A percentile compares a stretch with the other conserved stretches of the same genome.
phyloP scores from a whole-genome alignment of 2,113 vertebrate genomes.

The Tupaia tana region DNA sequence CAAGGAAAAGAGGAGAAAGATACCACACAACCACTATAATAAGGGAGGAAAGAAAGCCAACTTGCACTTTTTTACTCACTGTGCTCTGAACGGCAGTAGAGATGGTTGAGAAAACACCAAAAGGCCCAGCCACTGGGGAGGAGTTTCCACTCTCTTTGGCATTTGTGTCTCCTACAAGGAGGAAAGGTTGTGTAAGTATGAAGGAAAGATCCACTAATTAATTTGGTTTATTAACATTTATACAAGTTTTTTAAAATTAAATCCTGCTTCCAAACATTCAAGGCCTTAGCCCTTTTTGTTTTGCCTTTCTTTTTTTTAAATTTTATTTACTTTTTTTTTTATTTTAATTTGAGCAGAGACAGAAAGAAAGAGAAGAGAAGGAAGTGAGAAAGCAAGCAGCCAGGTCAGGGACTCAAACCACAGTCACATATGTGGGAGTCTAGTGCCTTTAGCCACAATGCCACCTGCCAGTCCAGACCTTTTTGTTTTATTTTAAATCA shows the following conservation, averaged over 20 bases:
- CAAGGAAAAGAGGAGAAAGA: conserved; percentile 5
- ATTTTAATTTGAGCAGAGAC: conserved; percentile 1
- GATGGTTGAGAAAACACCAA: conserved; percentile 95
- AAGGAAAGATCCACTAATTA: neutral
- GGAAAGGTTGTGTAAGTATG: neutral
- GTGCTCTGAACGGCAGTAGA: conserved; percentile 96
- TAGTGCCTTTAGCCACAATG: no score
- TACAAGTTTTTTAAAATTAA: neutral
- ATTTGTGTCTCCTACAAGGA: conserved; percentile 79
- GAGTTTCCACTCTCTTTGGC: conserved; percentile 79
- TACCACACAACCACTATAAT: neutral
- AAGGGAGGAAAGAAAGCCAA: neutral
- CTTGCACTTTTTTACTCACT: conserved; percentile 87
- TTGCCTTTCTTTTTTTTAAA: conserved; percentile 39
- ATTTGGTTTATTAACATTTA: conserved; percentile 11
- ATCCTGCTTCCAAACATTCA: neutral
- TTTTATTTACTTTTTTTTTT: neutral
- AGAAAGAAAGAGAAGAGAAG: no score
- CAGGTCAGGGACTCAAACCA: no score
- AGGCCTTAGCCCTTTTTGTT: neutral
- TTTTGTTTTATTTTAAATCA: no score
- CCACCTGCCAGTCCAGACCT: no score
- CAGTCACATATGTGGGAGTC: no score
- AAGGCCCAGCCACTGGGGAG: conserved; percentile 87
- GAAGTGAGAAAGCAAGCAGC: no score